Percentiles rank a stretch among this genome's conserved stretches.
These are phyloP conservation scores for Tachycineta bicolor DNA, from an alignment of 2,113 vertebrate species.

Conservation along the genomic window DNA sequence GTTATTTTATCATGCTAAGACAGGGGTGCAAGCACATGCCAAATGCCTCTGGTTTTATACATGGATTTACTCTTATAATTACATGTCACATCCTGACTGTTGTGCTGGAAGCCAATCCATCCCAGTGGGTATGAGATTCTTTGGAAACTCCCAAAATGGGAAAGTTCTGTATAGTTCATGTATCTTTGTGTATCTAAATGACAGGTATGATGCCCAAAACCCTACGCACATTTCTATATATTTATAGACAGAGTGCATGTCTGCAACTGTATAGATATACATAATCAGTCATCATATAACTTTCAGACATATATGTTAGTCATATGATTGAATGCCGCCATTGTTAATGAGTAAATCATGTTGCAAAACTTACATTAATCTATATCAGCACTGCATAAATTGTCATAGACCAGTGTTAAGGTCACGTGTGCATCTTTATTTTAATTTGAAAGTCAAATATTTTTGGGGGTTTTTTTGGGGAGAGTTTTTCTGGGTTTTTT, in stretches of 20 bases:
- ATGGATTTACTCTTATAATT: not conserved
- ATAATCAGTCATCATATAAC: not conserved
- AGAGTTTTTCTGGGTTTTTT: no score
- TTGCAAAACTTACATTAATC: not conserved
- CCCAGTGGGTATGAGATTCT: not conserved
- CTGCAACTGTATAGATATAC: not conserved
- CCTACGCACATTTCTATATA: not conserved
- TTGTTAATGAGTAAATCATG: not conserved
- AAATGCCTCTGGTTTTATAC: not conserved
- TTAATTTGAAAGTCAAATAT: not conserved
- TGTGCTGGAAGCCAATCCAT: not conserved
- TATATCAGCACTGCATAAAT: not conserved
- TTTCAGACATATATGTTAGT: not conserved
- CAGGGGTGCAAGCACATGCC: not conserved
- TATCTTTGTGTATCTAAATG: constrained; percentile 3
- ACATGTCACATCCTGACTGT: not conserved
- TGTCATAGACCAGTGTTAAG: not conserved
- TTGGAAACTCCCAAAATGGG: constrained; percentile 27
- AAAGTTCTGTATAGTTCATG: not conserved
- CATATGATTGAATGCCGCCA: not conserved
- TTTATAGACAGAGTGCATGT: not conserved
- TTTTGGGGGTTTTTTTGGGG: not conserved
- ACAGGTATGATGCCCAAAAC: constrained; percentile 21
- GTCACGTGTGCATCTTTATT: rapidly evolving
- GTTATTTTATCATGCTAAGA: not conserved